Conservation (phyloP, 1,140 invertebrate species). For the Drosophila arawakana region DNA sequence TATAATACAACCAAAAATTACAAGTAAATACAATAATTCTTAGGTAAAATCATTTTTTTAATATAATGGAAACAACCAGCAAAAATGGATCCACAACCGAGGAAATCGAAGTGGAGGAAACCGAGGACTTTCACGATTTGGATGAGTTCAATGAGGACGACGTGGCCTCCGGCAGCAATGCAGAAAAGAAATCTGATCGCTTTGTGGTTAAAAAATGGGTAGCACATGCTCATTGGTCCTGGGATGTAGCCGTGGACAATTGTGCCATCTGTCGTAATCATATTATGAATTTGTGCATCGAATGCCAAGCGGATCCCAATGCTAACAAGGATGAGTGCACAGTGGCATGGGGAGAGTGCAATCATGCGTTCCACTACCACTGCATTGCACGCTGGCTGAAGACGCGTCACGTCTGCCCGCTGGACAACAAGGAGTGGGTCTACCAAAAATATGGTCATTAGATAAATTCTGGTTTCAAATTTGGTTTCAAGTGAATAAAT, state of each 20-base stretch:
- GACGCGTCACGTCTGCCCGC: conserved; percentile 98
- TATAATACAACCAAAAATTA: neutral
- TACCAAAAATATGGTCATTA: conserved; percentile 91
- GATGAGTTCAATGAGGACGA: conserved; percentile 83
- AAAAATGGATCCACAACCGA: conserved; percentile 79
- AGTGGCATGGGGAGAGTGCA: conserved; percentile 99
- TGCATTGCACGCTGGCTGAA: conserved; percentile 99
- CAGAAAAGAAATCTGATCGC: conserved; percentile 88
- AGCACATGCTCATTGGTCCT: conserved; percentile 98
- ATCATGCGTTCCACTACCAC: conserved; percentile 99
- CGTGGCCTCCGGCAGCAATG: conserved; percentile 90
- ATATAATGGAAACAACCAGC: conserved; percentile 19
- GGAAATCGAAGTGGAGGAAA: conserved; percentile 86
- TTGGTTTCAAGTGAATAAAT: neutral
- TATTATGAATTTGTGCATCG: conserved; percentile 99
- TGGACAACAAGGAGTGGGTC: conserved; percentile 99
- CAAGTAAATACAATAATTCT: conserved; percentile 5
- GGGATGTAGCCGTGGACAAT: conserved; percentile 99
- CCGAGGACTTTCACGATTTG: conserved; percentile 66
- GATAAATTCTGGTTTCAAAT: neutral
- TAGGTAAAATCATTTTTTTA: conserved; percentile 9
- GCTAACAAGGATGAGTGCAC: conserved; percentile 99
- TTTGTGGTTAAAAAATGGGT: conserved; percentile 99
- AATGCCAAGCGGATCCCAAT: conserved; percentile 99
- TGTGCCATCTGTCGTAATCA: conserved; percentile 99